phyloP scores from a whole-genome alignment of 2,797 vertebrate species.

The Clamator glandarius region DNA sequence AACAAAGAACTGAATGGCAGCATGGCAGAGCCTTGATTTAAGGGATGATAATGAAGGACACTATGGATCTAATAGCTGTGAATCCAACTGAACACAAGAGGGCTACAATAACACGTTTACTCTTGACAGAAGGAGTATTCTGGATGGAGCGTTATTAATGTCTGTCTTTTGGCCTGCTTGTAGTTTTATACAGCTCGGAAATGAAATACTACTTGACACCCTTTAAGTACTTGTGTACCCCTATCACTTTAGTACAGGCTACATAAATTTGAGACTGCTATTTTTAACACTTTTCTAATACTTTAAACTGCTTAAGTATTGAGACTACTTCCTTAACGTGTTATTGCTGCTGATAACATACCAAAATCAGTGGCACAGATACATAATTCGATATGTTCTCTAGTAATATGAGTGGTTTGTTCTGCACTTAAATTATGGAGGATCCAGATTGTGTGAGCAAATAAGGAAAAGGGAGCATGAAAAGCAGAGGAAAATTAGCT shows the following conservation, averaged over 20 bases:
- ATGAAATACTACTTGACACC: neutral
- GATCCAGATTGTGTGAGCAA: neutral
- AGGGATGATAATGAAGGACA: neutral
- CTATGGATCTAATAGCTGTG: neutral
- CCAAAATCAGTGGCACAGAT: neutral
- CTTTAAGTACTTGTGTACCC: neutral
- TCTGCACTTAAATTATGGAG: neutral
- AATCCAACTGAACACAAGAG: constrained; percentile 62
- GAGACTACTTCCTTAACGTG: neutral
- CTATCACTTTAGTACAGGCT: neutral
- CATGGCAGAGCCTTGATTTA: neutral
- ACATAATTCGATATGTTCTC: neutral
- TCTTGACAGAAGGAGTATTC: neutral
- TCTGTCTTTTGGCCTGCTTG: neutral
- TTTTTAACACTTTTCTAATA: neutral
- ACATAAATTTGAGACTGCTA: neutral
- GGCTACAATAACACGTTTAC: constrained; percentile 38
- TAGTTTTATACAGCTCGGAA: neutral
- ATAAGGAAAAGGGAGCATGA: neutral
- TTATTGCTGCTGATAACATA: neutral
- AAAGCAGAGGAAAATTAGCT: neutral
- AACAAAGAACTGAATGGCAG: neutral
- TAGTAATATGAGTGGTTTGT: neutral
- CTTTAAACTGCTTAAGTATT: neutral
- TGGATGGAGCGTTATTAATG: neutral